Evolutionary conservation across 2,113 vertebrate genomes (phyloP).

Genomic region (Austrofundulus limnaeus): DNA sequence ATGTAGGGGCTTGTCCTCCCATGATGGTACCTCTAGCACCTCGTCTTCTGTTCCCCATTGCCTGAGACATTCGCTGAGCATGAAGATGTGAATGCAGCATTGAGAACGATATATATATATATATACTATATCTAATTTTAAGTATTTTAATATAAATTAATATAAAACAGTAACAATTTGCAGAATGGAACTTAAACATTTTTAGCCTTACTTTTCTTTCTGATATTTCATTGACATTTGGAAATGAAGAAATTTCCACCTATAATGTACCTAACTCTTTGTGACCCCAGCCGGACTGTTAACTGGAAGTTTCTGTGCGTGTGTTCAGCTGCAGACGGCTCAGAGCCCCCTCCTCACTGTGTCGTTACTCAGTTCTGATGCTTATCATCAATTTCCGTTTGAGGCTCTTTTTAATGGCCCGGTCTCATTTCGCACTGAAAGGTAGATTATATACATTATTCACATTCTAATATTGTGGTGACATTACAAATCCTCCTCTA

Average conservation of each 20-base stretch:
- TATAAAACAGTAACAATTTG: too few species aligned
- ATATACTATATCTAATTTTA: too few species aligned
- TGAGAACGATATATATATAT: too few species aligned
- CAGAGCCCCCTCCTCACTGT: constrained; percentile 11
- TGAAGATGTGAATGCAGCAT: too few species aligned
- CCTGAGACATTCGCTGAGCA: too few species aligned
- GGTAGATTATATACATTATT: constrained; percentile 69
- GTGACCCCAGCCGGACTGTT: not conserved
- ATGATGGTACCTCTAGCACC: too few species aligned
- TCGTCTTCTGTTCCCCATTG: too few species aligned
- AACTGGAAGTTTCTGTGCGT: constrained; percentile 13
- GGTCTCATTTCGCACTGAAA: constrained; percentile 34
- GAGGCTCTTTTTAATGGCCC: constrained; percentile 42
- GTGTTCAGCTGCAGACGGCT: constrained; percentile 5
- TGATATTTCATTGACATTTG: not conserved
- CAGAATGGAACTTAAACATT: too few species aligned
- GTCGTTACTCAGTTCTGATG: constrained; percentile 33
- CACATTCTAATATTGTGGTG: constrained; percentile 60
- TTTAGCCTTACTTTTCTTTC: not conserved
- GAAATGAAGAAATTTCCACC: not conserved
- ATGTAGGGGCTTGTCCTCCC: too few species aligned
- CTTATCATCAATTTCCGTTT: constrained; percentile 54
- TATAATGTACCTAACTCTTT: not conserved
- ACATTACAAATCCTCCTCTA: constrained; percentile 32
- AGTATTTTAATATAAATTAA: too few species aligned